These are phyloP conservation scores for Eupithecia dodoneata DNA, from an alignment of 2,888 invertebrate genomes.

Conservation along the genomic window DNA sequence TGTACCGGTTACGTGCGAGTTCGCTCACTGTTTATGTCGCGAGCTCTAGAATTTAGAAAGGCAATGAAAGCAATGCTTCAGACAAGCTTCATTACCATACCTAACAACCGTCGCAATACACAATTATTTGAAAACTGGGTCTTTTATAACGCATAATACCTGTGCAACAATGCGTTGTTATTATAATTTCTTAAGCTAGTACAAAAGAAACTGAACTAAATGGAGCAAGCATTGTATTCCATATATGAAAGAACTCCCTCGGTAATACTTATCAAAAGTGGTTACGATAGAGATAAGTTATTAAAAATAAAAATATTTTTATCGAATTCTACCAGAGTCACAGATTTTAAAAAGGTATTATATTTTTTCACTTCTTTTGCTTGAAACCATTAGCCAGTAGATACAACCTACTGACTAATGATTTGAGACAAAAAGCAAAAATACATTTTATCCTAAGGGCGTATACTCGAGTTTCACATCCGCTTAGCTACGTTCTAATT, in stretches of 20 bases:
- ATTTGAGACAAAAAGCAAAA: no score
- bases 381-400: no score
- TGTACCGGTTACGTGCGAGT: neutral
- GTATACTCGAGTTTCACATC: no score
- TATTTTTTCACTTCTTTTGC: no score
- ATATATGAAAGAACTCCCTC: neutral
- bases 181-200: conserved; percentile 45
- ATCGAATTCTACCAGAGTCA: no score
- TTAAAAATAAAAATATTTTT: no score
- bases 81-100: conserved; percentile 42
- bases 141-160: conserved; percentile 29
- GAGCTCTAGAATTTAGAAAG: conserved; percentile 43
- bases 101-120: conserved; percentile 44
- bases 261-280: neutral
- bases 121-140: conserved; percentile 37
- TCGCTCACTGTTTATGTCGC: conserved; percentile 12
- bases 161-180: conserved; percentile 47
- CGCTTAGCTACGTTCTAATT: no score
- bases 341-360: no score
- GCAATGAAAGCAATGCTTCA: conserved; percentile 43
- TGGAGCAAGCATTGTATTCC: conserved; percentile 1
- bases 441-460: no score
- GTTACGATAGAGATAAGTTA: no score
- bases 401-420: no score
- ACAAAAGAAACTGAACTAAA: conserved; percentile 43